These are phyloP conservation scores for Melanerpes aurifrons DNA, from an alignment of 2,113 vertebrate species.

Conservation along the genomic window DNA sequence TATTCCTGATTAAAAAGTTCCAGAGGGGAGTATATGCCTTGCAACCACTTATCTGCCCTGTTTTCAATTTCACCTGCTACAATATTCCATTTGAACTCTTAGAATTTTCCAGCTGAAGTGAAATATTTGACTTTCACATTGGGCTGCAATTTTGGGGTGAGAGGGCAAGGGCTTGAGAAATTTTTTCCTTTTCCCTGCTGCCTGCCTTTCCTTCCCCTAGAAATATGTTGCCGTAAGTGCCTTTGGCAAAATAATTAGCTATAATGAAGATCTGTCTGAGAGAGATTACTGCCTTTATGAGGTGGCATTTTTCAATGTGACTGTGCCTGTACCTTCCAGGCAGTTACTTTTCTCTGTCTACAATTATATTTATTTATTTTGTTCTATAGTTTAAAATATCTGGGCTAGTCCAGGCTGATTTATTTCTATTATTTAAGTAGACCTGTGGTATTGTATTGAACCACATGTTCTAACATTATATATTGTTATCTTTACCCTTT, in stretches of 20 bases:
- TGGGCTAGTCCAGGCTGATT: background rate
- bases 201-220: conserved; percentile 36
- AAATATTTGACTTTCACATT: conserved; percentile 71
- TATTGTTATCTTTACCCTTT: background rate
- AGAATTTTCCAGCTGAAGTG: conserved; percentile 71
- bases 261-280: conserved; percentile 69
- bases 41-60: conserved; percentile 63
- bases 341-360: conserved; percentile 34
- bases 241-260: conserved; percentile 69
- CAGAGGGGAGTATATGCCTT: conserved; percentile 57
- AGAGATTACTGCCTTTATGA: conserved; percentile 64
- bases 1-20: conserved; percentile 74
- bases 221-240: conserved; percentile 49
- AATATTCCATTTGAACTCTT: conserved; percentile 74
- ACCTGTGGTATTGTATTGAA: background rate
- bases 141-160: conserved; percentile 60
- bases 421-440: conserved; percentile 26
- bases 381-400: conserved; percentile 29
- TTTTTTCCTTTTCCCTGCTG: conserved; percentile 27
- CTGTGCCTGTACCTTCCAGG: conserved; percentile 43
- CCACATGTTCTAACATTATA: background rate
- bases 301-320: conserved; percentile 50
- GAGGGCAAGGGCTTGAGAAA: conserved; percentile 51
- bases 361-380: conserved; percentile 55
- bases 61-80: conserved; percentile 76